These are phyloP conservation scores for Micrasema minimum DNA, from an alignment of 1,140 invertebrate species.

Conservation along the genomic window DNA sequence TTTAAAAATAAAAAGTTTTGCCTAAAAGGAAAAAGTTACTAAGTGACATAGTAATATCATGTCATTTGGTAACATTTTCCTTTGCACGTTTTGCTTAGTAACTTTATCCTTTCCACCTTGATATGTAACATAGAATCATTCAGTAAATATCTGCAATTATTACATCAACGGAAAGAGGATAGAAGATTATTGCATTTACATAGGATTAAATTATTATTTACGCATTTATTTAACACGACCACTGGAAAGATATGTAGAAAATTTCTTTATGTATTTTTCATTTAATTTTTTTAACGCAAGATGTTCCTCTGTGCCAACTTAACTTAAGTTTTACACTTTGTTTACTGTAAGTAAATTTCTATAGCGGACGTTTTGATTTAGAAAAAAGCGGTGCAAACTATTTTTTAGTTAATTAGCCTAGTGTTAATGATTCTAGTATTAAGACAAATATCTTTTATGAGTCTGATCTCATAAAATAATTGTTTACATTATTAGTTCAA, in stretches of 20 bases:
- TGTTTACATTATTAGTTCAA: constrained; percentile 32
- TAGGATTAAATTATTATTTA: too few species aligned
- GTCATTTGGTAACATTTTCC: too few species aligned
- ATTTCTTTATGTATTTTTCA: not conserved
- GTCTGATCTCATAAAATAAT: constrained; percentile 51
- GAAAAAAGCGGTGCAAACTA: constrained; percentile 36
- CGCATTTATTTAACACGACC: constrained; percentile 7
- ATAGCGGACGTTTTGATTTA: constrained; percentile 34
- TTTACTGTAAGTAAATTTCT: constrained; percentile 32
- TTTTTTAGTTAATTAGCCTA: constrained; percentile 47
- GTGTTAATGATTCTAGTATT: constrained; percentile 28
- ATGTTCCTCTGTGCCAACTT: constrained; percentile 52
- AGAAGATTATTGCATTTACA: too few species aligned
- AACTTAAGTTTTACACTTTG: constrained; percentile 45
- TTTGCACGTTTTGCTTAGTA: too few species aligned
- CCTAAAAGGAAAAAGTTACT: too few species aligned
- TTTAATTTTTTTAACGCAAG: constrained; percentile 14
- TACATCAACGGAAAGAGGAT: too few species aligned
- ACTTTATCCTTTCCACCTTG: too few species aligned
- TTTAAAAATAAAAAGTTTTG: too few species aligned
- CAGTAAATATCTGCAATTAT: too few species aligned
- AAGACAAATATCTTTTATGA: constrained; percentile 44
- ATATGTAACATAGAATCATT: too few species aligned
- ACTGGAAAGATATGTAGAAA: too few species aligned
- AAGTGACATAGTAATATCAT: too few species aligned